Conservation (phyloP, 2,113 vertebrate species). For the Pangasianodon gigas region DNA sequence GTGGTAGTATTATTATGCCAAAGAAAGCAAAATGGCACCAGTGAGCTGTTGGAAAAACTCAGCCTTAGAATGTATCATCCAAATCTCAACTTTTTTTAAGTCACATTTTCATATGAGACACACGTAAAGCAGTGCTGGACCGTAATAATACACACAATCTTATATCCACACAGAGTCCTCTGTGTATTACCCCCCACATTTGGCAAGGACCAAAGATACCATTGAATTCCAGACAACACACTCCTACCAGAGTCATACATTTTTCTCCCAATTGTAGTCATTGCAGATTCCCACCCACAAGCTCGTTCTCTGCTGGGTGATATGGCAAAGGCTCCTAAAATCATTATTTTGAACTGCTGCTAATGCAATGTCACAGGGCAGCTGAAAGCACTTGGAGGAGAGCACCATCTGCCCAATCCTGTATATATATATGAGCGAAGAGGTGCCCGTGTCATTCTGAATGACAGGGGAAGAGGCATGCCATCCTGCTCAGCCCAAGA, state of each 20-base stretch:
- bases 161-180: neutral
- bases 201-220: neutral
- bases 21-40: conserved; percentile 45
- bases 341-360: neutral
- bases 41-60: conserved; percentile 34
- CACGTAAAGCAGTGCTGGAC: conserved; percentile 1
- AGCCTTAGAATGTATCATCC: conserved; percentile 23
- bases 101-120: neutral
- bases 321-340: neutral
- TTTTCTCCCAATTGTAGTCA: neutral
- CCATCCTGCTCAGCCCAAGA: neutral
- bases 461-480: neutral
- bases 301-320: neutral
- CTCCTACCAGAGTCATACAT: neutral
- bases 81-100: conserved; percentile 11
- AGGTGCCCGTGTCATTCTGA: neutral
- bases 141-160: neutral
- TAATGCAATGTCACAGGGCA: neutral
- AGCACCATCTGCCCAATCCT: neutral
- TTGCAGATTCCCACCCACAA: neutral
- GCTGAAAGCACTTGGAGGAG: conserved; percentile 25
- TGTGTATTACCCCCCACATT: neutral
- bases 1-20: conserved; percentile 37
- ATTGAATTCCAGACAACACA: neutral
- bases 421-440: neutral